Percentiles rank a stretch among this genome's conserved stretches.
These are phyloP conservation scores for Halichondria panicea DNA, from an alignment of 37 sponge, comb jelly and placozoan species.

Conservation along the genomic window DNA sequence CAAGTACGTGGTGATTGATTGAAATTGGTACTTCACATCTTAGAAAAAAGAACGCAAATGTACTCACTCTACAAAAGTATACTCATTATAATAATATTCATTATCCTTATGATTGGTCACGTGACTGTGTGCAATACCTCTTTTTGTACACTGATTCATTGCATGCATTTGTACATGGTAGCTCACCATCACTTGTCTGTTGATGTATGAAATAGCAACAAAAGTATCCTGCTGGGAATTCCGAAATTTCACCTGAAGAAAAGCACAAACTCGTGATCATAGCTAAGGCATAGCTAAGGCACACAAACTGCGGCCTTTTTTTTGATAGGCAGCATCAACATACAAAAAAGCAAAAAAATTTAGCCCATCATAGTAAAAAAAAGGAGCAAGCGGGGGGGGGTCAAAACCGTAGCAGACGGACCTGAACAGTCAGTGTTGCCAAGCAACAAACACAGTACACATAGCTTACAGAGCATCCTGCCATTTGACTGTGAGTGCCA, in stretches of 20 bases:
- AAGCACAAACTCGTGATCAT: neutral
- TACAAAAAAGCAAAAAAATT: neutral
- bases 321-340: too few species aligned
- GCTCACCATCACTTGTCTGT: conserved; percentile 81
- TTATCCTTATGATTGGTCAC: too few species aligned
- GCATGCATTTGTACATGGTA: too few species aligned
- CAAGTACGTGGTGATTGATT: too few species aligned
- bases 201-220: conserved; percentile 77
- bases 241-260: conserved; percentile 68
- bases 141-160: too few species aligned
- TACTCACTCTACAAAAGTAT: too few species aligned
- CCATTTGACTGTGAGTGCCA: conserved; percentile 88
- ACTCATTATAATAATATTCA: too few species aligned
- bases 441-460: neutral
- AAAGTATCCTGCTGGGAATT: conserved; percentile 68
- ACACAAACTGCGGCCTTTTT: too few species aligned
- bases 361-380: neutral
- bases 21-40: too few species aligned
- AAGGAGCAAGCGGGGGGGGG: neutral
- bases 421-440: neutral
- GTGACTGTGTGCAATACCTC: too few species aligned
- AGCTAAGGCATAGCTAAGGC: too few species aligned
- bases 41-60: too few species aligned
- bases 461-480: conserved; percentile 77
- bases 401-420: neutral